Base-by-base conservation (phyloP, 1,140 invertebrate species). In the Diorhabda elongata region DNA sequence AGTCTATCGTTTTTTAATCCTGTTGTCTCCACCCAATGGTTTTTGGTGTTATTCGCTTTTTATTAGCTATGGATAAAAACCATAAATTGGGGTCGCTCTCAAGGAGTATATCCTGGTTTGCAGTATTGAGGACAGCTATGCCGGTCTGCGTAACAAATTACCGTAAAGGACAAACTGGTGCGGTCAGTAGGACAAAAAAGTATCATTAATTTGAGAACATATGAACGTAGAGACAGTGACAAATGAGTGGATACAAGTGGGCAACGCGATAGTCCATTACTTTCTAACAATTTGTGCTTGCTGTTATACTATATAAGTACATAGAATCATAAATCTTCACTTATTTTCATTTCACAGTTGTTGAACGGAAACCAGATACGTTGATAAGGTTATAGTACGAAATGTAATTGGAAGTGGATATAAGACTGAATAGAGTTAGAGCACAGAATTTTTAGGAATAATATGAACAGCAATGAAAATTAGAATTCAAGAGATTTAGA, bases 11-110 rank as follows among this genome's bases (percentile, higher is more conserved):
- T 60, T 60, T 60, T 60, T 2, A 60, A 42, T 60, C 42, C 42
- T 60, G 58, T 42, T 26, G 58, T 60, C 42, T 60, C 58, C 58
- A 42, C 8, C 58, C 7, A 60, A 60, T 60, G 58, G 26, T 26
- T 60, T 26, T 3, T 26, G 58, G 58, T 6, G 9, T 42, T 60
- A 42, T 60, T 60, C 9, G 58, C 58, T 60, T 60, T 60, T 60
- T 60, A 60, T 60, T 60, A 26, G 58, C 8, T 26, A 26, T 8
- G 26, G 42, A 42, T 42, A 60, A 60, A 41, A 42, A 26, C 41
- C 58, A 60, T 60, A 60, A 60, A 60, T 60, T 42, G n/a, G 58
- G 9, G 26, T 26, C 26, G 26, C 26, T 42, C 58, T 60, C 58
- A 60, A 60, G 58, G 42, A 60, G 26, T 26, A 26, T 42, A 6